Evolutionary conservation across 2,888 invertebrate species (phyloP).

Genomic region (Drymonia ruficornis): DNA sequence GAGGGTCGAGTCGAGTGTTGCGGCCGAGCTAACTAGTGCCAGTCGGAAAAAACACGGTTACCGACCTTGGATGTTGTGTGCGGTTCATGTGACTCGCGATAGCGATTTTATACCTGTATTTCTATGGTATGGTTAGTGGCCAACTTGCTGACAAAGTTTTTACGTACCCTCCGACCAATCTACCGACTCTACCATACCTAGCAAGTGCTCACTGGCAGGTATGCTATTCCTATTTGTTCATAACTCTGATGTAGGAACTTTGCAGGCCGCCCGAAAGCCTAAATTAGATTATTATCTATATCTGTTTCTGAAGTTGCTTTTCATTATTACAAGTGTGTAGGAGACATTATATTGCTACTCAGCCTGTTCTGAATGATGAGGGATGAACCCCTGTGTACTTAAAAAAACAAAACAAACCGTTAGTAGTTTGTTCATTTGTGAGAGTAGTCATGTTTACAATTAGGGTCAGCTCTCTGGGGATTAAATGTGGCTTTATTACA

Average conservation of each 20-base stretch:
- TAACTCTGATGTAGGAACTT: too few species aligned
- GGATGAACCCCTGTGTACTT: conserved; percentile 44
- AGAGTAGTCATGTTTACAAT: conserved; percentile 65
- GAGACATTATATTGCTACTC: too few species aligned
- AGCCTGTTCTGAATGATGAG: conserved; percentile 6
- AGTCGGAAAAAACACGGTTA: conserved; percentile 39
- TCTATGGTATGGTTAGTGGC: too few species aligned
- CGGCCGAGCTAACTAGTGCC: conserved; percentile 63
- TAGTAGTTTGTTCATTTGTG: conserved; percentile 63
- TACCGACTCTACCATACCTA: too few species aligned
- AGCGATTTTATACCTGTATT: conserved; percentile 13
- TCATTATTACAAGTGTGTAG: too few species aligned
- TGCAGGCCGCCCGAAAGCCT: too few species aligned
- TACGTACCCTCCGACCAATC: too few species aligned
- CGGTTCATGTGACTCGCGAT: conserved; percentile 13
- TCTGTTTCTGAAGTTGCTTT: too few species aligned
- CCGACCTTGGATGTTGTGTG: conserved; percentile 14
- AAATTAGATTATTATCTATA: too few species aligned
- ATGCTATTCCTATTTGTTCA: too few species aligned
- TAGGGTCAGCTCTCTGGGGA: conserved; percentile 55
- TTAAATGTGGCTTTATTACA: conserved; percentile 52
- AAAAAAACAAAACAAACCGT: conserved; percentile 20
- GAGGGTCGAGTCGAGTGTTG: conserved; percentile 56
- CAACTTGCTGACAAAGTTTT: too few species aligned
- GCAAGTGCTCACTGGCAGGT: too few species aligned